These are phyloP conservation scores for Merluccius polli DNA, from an alignment of 2,797 vertebrate genomes.

Conservation along the genomic window DNA sequence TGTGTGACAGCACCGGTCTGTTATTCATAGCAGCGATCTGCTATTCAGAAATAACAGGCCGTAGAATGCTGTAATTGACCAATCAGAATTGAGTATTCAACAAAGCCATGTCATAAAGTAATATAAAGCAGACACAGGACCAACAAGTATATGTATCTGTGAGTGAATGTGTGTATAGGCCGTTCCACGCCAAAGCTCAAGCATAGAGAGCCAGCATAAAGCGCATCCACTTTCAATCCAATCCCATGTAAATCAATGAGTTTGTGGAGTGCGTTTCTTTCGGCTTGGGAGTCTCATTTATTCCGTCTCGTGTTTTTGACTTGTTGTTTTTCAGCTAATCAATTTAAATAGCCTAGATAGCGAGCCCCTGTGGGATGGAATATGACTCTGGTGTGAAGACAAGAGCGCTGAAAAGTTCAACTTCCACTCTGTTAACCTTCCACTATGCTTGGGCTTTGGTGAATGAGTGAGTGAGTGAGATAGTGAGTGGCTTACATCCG, in stretches of 20 bases:
- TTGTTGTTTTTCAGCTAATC: no score
- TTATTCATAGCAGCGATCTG: no score
- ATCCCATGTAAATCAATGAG: not conserved
- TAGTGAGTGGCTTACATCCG: constrained; percentile 80
- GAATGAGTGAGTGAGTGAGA: not conserved
- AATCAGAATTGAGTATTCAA: no score
- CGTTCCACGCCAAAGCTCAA: not conserved
- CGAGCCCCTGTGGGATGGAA: no score
- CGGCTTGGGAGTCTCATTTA: not conserved
- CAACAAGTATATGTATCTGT: not conserved
- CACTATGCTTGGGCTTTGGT: not conserved
- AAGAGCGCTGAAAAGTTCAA: not conserved
- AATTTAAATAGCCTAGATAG: not conserved
- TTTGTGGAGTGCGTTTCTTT: not conserved
- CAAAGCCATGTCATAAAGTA: not conserved
- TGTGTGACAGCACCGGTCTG: no score
- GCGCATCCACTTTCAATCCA: not conserved
- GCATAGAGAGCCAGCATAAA: no score
- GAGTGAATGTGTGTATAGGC: not conserved
- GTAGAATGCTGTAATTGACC: no score
- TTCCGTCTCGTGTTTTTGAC: not conserved
- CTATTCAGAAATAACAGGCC: no score
- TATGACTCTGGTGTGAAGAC: not conserved
- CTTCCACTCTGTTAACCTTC: not conserved
- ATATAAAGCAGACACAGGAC: not conserved